These are phyloP conservation scores for Metacarcinus magister DNA, from an alignment of 2,888 invertebrate species.

Conservation along the genomic window DNA sequence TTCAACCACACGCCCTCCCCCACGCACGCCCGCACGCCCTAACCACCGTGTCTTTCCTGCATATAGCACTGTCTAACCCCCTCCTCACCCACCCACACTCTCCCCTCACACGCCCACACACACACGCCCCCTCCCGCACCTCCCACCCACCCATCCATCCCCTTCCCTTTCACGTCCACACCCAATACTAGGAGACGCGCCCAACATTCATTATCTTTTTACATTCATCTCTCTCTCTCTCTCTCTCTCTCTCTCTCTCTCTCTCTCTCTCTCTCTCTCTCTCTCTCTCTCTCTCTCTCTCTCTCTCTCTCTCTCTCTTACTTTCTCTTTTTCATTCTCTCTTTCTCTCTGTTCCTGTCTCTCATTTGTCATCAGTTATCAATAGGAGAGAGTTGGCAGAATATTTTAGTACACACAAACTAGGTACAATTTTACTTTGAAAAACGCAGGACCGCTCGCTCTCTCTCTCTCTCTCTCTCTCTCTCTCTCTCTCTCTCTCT, in stretches of 20 bases:
- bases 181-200: constrained; percentile 22
- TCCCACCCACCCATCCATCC: neutral
- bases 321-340: constrained; percentile 56
- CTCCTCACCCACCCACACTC: neutral
- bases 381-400: constrained; percentile 61
- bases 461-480: too few species aligned
- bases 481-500: too few species aligned
- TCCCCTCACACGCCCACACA: neutral
- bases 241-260: constrained; percentile 65
- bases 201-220: constrained; percentile 15
- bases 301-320: constrained; percentile 50
- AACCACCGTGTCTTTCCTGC: neutral
- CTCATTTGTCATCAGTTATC: constrained; percentile 66
- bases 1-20: neutral
- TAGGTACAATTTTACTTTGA: constrained; percentile 73
- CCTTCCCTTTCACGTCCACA: neutral
- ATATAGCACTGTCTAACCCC: neutral
- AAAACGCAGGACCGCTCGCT: constrained; percentile 64
- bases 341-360: constrained; percentile 59
- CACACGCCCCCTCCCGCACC: too few species aligned
- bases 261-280: constrained; percentile 68
- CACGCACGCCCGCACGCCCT: neutral
- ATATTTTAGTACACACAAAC: constrained; percentile 72
- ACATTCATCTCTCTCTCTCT: constrained; percentile 31
- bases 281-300: constrained; percentile 55